phyloP scores from a whole-genome alignment of 1,140 invertebrate species.

The Drosophila yakuba region DNA sequence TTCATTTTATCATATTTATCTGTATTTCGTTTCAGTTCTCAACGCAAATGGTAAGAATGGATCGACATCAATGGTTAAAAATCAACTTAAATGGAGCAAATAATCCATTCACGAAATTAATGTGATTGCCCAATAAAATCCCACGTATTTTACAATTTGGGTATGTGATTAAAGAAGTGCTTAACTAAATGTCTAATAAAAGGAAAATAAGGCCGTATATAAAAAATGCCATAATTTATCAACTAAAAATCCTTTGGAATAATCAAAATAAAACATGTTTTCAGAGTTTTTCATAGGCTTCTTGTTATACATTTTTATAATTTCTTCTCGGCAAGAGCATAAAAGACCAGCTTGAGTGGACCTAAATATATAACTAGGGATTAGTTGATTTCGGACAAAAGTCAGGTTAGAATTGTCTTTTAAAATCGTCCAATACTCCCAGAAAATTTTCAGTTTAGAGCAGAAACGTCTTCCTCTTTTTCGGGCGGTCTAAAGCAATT shows the following conservation, averaged over 20 bases:
- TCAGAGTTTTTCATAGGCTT: neutral
- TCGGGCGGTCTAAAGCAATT: constrained; percentile 48
- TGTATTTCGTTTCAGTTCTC: constrained; percentile 50
- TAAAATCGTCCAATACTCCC: constrained; percentile 14
- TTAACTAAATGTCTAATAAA: neutral
- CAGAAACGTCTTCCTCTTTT: constrained; percentile 22
- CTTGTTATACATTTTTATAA: too few species aligned
- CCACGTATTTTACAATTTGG: constrained; percentile 1
- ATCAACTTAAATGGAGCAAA: constrained; percentile 4
- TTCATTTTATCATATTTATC: neutral
- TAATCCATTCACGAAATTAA: constrained; percentile 20
- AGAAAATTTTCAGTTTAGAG: neutral
- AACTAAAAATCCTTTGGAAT: constrained; percentile 12
- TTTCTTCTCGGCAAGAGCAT: too few species aligned
- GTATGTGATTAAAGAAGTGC: constrained; percentile 23
- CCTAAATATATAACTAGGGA: too few species aligned
- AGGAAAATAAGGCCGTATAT: neutral
- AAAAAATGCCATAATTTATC: constrained; percentile 19
- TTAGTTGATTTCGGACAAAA: neutral
- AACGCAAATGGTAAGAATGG: constrained; percentile 74
- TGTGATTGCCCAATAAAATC: constrained; percentile 13
- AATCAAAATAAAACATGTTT: neutral
- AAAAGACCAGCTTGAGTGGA: too few species aligned
- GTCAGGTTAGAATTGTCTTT: neutral
- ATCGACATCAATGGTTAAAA: constrained; percentile 22